Evolutionary conservation across 2,797 vertebrate species (phyloP), one percentile per base, ranked within the genome.

Genomic region (Adrianichthys oophorus): DNA sequence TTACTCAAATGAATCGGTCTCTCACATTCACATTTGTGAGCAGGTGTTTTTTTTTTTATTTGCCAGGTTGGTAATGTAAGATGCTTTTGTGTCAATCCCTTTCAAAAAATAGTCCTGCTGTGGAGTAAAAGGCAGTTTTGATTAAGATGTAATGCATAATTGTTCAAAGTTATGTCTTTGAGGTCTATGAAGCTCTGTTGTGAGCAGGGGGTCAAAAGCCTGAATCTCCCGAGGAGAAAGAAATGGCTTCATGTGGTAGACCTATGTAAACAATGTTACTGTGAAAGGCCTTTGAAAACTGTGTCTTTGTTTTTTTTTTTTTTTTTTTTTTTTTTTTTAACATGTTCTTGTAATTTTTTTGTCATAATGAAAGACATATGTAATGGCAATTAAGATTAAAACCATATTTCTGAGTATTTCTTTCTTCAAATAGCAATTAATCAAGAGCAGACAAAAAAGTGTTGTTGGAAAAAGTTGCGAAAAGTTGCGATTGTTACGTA

Each of bases 151-250:
- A 37, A 42, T 29, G 40, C 23, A 64, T 48, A 69, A 48, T 54
- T 52, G 41, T 42, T 56, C 19, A 24, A 50, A 53, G 19, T 68
- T 74, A 70, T 59, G 26, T 43, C 12, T 66, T 49, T 7, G 2
- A 51, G 50, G 60, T 51, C 57, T 67, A 2, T 37, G 1, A 45
- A 41, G 29, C 41, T 17, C 42, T 40, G 51, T 51, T 68, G 47
- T 49, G 58, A 68, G 37, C 47, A 54, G 41, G 43, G 48, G 59
- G 46, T 68, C 52, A 54, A 61, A 45, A 49, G 37, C 43, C 66
- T 47, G 48, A 70, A 71, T 69, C 7, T 50, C 18, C 50, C 32
- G 23, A 54, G 32, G 23, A 62, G 26, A 48, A 29, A 59, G 54
- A 48, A 45, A 70, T 3, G 23, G 32, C 44, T 48, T 56, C 12